Base-by-base conservation (phyloP, 1,140 invertebrate species). In the Drosophila ficusphila region DNA sequence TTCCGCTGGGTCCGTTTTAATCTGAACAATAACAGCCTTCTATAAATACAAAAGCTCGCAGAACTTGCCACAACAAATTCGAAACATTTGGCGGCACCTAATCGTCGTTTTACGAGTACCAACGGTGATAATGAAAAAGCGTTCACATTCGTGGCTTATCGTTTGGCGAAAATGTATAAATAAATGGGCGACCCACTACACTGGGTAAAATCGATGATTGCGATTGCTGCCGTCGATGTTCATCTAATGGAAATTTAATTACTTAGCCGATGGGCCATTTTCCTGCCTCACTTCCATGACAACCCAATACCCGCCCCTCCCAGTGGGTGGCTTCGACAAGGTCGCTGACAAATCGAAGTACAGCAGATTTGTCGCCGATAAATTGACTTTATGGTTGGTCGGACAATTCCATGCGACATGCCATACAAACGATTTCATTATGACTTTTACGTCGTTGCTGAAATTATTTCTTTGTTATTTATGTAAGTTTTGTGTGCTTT, bases 371-470 rank as follows among this genome's bases (percentile, higher is more conserved):
- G 58, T 42, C 25, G 27, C 29, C 34, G 16, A 67, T 51, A 51
- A 25, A 41, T 41, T 67, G 14, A 16, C 3, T 67, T 67, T 29
- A 64, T 62, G 39, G 53, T 58, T 42, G 53, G 53, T 16, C 25
- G 58, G 38, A 29, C 16, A 44, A 48, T 34, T 34, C 27, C 9
- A 16, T 29, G 52, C 25, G 38, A 31, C 60, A 51, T 44, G 31
- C 25, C 61, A 83, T 82, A 82, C 52, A 64, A 82, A 82, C 76
- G 68, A 47, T 48, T 83, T 60, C 39, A 74, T 82, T 74, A 74
- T 58, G 34, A 51, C 38, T 34, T 76, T 57, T 34, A 58, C 56
- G 68, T 47, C 19, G 47, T 2, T 36, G 33, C 0, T 41, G 47
- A 47, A 72, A 58, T 49, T 27, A 27, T 29, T 38, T 34, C 21